These are phyloP conservation scores for Heliocidaris tuberculata DNA, from an alignment of 35 echinoderm and acorn worm genomes.

Conservation along the genomic window DNA sequence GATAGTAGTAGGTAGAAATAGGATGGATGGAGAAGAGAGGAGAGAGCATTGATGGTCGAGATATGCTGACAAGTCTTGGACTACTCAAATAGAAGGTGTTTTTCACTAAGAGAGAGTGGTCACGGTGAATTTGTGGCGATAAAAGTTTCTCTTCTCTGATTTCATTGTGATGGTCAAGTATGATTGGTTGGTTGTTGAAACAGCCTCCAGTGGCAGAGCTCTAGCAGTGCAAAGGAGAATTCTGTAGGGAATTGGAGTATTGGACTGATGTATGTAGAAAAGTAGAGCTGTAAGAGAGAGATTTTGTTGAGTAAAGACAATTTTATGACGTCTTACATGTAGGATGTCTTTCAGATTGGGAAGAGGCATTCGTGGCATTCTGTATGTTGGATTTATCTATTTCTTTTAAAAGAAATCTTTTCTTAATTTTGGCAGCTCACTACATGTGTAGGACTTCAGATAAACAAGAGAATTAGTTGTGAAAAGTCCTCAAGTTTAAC, in stretches of 20 bases:
- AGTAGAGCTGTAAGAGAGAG: not conserved
- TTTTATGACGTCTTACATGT: not conserved
- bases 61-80: not conserved
- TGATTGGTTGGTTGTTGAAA: not conserved
- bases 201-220: not conserved
- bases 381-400: not conserved
- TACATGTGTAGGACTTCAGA: not conserved
- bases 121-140: not conserved
- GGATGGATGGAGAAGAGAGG: not conserved
- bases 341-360: not conserved
- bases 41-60: not conserved
- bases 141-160: not conserved
- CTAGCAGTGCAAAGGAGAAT: not conserved
- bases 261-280: not conserved
- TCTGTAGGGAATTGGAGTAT: not conserved
- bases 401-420: not conserved
- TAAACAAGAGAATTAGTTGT: no score
- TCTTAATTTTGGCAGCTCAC: not conserved
- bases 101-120: not conserved
- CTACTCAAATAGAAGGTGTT: not conserved
- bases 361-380: not conserved
- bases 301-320: not conserved
- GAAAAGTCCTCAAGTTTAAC: not conserved
- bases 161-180: slow-evolving; percentile 3
- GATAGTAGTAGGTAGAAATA: not conserved